phyloP scores from a whole-genome alignment of 1,140 invertebrate species.

The Drosophila chauvacae region DNA sequence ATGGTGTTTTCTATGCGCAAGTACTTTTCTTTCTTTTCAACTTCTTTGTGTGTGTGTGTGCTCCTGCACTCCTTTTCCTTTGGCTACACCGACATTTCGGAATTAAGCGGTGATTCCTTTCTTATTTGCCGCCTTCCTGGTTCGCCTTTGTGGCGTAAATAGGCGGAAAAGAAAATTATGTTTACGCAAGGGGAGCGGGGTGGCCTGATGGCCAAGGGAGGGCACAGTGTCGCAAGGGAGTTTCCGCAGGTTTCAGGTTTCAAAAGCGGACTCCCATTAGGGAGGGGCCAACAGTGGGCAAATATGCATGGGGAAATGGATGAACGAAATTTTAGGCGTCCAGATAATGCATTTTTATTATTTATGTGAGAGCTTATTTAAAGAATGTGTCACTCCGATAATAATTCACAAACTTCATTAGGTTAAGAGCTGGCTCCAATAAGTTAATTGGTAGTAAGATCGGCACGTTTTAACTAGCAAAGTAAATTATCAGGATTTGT shows the following conservation, averaged over 20 bases:
- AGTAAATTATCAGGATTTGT: background rate
- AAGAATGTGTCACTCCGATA: too few species aligned
- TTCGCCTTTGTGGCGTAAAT: conserved; percentile 72
- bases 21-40: conserved; percentile 1
- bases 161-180: conserved; percentile 83
- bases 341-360: too few species aligned
- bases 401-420: too few species aligned
- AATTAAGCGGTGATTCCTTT: conserved; percentile 65
- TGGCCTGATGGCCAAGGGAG: background rate
- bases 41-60: conserved; percentile 8
- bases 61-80: conserved; percentile 41
- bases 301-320: background rate
- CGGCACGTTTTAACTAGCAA: too few species aligned
- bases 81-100: conserved; percentile 54
- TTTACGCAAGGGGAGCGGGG: conserved; percentile 62
- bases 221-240: conserved; percentile 24
- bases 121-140: conserved; percentile 56
- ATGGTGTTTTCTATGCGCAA: conserved; percentile 33
- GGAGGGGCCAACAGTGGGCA: conserved; percentile 14
- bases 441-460: background rate
- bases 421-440: too few species aligned
- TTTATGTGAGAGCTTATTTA: too few species aligned
- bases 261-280: conserved; percentile 2
- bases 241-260: conserved; percentile 39
- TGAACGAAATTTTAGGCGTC: too few species aligned